A percentile compares a stretch with the other conserved stretches of the same genome.
phyloP scores from a whole-genome alignment of 92 coral and sea anemone species.

The Porites rus region DNA sequence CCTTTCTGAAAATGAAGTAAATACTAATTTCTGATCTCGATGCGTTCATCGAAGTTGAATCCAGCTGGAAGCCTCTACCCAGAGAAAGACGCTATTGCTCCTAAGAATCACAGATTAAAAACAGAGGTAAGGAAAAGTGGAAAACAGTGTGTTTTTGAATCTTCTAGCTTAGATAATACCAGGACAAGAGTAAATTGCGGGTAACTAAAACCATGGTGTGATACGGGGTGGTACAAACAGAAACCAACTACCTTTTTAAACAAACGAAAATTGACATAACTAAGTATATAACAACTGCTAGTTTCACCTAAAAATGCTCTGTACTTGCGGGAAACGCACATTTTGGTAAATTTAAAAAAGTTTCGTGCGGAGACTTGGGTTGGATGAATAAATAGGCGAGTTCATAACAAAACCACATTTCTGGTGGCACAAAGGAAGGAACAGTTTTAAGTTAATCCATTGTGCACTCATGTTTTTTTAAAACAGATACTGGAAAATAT shows the following conservation, averaged over 20 bases:
- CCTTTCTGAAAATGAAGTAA: not conserved
- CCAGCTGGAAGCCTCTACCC: not conserved
- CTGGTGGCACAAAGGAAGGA: slow-evolving; percentile 32
- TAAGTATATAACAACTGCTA: not conserved
- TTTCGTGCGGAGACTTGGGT: not conserved
- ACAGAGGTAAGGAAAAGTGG: not conserved
- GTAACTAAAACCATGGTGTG: slow-evolving; percentile 7
- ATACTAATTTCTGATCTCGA: not conserved
- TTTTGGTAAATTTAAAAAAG: not conserved
- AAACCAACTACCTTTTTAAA: not conserved
- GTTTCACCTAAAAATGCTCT: not conserved
- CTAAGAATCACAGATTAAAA: not conserved
- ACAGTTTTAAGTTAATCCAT: too few relatives aligned
- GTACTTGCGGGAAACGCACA: not conserved
- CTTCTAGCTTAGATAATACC: slow-evolving; percentile 8
- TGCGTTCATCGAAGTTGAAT: not conserved
- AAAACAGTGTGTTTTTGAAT: not conserved
- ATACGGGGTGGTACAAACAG: not conserved
- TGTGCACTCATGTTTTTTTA: too few relatives aligned
- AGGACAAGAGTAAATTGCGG: not conserved
- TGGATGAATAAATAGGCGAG: not conserved
- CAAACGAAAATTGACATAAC: not conserved
- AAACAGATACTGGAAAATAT: too few relatives aligned
- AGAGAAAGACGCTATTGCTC: not conserved
- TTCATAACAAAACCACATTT: slow-evolving; percentile 11